These are phyloP conservation scores for Amiota communis DNA, from an alignment of 2,888 invertebrate species.

Conservation along the genomic window DNA sequence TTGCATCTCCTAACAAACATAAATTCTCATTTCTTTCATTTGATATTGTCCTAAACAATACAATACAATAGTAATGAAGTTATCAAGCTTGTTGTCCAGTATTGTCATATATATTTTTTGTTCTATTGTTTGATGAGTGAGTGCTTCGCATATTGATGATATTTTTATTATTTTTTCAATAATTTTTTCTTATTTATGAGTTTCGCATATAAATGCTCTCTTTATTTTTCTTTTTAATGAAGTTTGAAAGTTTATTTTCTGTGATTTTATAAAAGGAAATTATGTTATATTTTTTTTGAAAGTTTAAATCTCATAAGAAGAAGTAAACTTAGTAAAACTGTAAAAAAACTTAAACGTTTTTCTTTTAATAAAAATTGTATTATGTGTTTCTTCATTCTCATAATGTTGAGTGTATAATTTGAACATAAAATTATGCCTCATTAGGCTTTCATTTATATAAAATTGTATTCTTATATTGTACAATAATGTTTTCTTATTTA, in stretches of 20 bases:
- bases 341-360: no score
- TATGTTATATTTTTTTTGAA: no score
- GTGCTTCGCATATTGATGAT: conserved; percentile 30
- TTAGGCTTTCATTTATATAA: not conserved
- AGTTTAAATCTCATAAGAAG: no score
- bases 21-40: conserved; percentile 24
- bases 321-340: no score
- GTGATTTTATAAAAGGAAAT: not conserved
- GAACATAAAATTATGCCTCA: not conserved
- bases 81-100: conserved; percentile 41
- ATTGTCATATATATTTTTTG: conserved; percentile 13
- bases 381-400: no score
- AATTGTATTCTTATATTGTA: not conserved
- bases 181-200: conserved; percentile 57
- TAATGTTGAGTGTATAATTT: conserved; percentile 7
- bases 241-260: conserved; percentile 3
- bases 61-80: conserved; percentile 42
- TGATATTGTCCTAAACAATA: conserved; percentile 21
- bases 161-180: conserved; percentile 31
- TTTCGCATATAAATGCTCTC: conserved; percentile 46
- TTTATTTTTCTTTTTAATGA: conserved; percentile 25
- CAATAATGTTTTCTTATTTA: not conserved
- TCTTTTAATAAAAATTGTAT: no score
- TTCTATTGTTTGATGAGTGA: conserved; percentile 26
- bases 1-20: not conserved